Evolutionary conservation across 2,888 invertebrate genomes (phyloP).

Genomic region (Bembecia ichneumoniformis): DNA sequence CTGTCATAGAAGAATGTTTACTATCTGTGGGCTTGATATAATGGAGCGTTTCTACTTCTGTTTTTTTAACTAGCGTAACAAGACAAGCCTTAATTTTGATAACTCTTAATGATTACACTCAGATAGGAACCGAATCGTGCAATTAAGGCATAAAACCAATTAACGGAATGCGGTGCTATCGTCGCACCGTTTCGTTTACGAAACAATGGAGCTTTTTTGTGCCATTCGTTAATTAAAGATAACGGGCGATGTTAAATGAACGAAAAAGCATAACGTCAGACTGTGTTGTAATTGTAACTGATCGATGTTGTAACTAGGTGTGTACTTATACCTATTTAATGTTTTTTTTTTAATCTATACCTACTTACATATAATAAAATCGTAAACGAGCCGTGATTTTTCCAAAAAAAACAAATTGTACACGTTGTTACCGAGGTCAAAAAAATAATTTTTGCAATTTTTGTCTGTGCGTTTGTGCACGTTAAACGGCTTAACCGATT

Average conservation of each 20-base stretch:
- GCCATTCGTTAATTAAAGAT: conserved; percentile 46
- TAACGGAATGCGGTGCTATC: conserved; percentile 55
- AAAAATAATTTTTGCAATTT: no score
- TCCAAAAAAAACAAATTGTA: no score
- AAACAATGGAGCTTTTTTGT: conserved; percentile 53
- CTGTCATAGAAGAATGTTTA: no score
- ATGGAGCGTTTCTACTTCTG: background rate
- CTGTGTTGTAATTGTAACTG: background rate
- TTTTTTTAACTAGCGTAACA: background rate
- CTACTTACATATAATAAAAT: no score
- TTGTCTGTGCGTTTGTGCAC: no score
- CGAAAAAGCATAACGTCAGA: conserved; percentile 3
- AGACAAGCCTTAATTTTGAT: no score
- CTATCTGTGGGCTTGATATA: no score
- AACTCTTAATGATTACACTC: conserved; percentile 12
- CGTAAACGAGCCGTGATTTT: no score
- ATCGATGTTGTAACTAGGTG: background rate
- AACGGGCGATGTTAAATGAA: conserved; percentile 29
- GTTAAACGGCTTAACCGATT: no score
- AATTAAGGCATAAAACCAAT: conserved; percentile 62
- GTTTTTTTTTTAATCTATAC: background rate
- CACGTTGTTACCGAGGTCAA: no score
- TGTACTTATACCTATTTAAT: background rate
- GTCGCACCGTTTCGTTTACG: conserved; percentile 29
- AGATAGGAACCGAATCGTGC: conserved; percentile 39